A percentile compares a stretch with the other conserved stretches of the same genome.
Conservation (phyloP, 2,888 invertebrate genomes). For the Agrotis segetum region DNA sequence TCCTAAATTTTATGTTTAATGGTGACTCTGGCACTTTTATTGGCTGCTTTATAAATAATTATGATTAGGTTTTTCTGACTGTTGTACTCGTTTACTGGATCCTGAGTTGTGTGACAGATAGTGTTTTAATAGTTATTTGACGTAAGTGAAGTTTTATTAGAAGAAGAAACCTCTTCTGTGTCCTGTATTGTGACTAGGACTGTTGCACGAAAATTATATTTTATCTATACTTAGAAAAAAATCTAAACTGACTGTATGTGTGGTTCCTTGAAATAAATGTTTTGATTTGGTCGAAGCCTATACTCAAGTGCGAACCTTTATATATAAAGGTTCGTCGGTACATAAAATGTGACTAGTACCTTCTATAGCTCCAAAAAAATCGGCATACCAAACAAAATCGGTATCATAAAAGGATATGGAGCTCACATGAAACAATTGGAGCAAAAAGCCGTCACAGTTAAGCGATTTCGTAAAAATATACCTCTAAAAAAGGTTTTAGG, state of each 20-base stretch:
- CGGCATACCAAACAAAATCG: slow-evolving; percentile 13
- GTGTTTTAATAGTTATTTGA: too few species aligned
- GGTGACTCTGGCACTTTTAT: slow-evolving; percentile 36
- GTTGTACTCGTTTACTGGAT: not conserved
- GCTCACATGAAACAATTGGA: slow-evolving; percentile 48
- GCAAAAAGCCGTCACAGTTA: slow-evolving; percentile 32
- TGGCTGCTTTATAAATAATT: slow-evolving; percentile 25
- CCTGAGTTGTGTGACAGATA: not conserved
- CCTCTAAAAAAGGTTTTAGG: slow-evolving; percentile 40
- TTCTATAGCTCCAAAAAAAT: slow-evolving; percentile 16
- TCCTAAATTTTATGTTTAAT: slow-evolving; percentile 47
- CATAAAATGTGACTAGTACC: not conserved
- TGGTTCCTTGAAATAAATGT: too few species aligned
- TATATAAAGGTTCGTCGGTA: too few species aligned
- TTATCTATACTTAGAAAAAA: too few species aligned
- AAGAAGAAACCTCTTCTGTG: too few species aligned
- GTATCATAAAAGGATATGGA: slow-evolving; percentile 33
- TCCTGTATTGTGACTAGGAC: too few species aligned
- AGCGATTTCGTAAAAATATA: slow-evolving; percentile 51
- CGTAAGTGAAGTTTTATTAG: too few species aligned
- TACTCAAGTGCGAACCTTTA: too few species aligned
- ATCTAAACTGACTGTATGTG: too few species aligned
- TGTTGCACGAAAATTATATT: too few species aligned
- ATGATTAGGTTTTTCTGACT: slow-evolving; percentile 18
- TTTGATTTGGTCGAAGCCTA: too few species aligned